Evolutionary conservation across 2,888 invertebrate genomes (phyloP), one percentile per base, ranked within the genome.

Genomic region (Quadriops clusia): DNA sequence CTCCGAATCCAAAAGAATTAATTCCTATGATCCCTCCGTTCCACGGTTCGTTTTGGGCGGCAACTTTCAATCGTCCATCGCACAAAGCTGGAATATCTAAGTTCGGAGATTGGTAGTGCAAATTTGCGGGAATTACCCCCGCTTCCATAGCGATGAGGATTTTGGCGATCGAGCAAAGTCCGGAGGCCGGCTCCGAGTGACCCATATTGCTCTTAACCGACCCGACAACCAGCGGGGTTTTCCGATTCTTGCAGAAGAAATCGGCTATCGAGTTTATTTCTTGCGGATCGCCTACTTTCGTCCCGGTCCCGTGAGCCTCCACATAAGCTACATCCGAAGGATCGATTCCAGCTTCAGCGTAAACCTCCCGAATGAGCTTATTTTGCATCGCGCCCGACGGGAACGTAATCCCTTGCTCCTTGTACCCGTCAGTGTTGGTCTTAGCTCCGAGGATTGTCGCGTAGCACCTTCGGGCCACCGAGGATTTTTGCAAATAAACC

Each of bases 181-280:
- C 93, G 23, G 87, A 86, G 2, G 84, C 84, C 1, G 94, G 89
- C 63, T 98, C 97, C 3, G 94, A 81, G 58, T 98, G 97, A 2
- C 97, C 97, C 91, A 97, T 94, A 64, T 97, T 98, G 12, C 93
- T 93, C 60, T 98, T 98, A 1, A 95, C 87, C 0, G 95, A 94
- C 10, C 97, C 97, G 49, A 98, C 77, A 23, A 94, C 62, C 24
- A 98, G 68, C 4, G 95, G 91, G 16, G 63, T 62, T 35, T 70
- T 67, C 25, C 91, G 74, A 39, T 77, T 77, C 55, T 79, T 76
- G 63, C 91, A 93, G 65, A 93, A 91, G 37, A 89, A 71, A 40
- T 90, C 86, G 0, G 85, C 82, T 43, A 98, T 90, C 0, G 93
- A 83, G 58, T 94, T 93, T 3, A 93, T 79, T 65, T 98, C 98